Evolutionary conservation across 1,140 invertebrate species (phyloP), one percentile per base, ranked within the genome.

Genomic region (Hycleus cichorii): DNA sequence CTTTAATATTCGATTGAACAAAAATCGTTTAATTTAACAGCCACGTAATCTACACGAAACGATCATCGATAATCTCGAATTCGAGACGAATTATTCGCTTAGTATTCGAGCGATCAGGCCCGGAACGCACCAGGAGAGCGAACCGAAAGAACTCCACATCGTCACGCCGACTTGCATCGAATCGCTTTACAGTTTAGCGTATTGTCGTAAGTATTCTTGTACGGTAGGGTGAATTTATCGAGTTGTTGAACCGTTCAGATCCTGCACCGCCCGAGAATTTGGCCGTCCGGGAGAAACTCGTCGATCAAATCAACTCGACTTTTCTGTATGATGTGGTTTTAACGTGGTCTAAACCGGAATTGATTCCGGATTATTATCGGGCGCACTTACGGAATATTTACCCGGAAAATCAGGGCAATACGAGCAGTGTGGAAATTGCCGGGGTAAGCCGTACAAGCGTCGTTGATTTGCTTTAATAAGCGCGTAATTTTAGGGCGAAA

Each of bases 311-410:
- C 5, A 40, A 57, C 4, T 40, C 53, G 8, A 45, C 42, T 42
- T 51, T 50, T 26, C 38, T 55, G 10, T 71, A 67, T 51, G 64
- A 76, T 27, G 54, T 78, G 9, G 47, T 53, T 4, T 26, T 80
- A 0, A 57, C 4, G 3, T 80, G 78, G 78, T 44, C 67, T 3
- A 47, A 66, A 57, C 71, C 77, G 7, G 12, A 57, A 27, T 60
- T 69, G 3, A 11, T 67, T 40, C 77, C 78, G 1, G 69, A 76
- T 55, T 73, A 69, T 62, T 79, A 77, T 50, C 69, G 57, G 1
- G 42, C 73, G n/a, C 52, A 66, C 51, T 57, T 74, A 8, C 60
- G 65, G 25, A 60, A 59, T 39, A 54, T 55, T 12, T 77, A 57
- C 66, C 69, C 60, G 24, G 9, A 10, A 52, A 39, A 51, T 38